Conservation (phyloP, 2,797 vertebrate species). For the Spondyliosoma cantharus region DNA sequence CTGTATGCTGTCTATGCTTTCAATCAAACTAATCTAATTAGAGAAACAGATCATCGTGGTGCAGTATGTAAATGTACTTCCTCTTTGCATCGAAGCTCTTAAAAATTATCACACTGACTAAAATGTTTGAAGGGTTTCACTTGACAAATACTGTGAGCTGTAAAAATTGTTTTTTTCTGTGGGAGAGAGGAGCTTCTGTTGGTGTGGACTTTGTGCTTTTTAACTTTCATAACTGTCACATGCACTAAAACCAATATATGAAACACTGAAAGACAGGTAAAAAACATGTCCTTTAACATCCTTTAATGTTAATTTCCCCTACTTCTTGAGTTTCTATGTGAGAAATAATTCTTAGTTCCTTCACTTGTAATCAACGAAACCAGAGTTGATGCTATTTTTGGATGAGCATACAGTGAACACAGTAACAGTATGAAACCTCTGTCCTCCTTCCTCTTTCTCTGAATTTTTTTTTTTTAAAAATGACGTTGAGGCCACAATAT, state of each 20-base stretch:
- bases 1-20: not conserved
- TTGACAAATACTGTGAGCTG: no score
- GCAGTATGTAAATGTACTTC: not conserved
- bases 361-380: not conserved
- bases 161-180: not conserved
- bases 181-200: no score
- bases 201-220: no score
- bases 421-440: slow-evolving; percentile 8
- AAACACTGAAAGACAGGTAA: no score
- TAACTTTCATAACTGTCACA: no score
- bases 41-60: not conserved
- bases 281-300: no score
- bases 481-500: not conserved
- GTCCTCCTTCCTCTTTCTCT: slow-evolving; percentile 12
- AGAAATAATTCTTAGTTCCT: no score
- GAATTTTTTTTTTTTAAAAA: no score
- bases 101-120: not conserved
- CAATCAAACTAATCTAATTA: slow-evolving; percentile 6
- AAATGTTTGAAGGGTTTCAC: no score
- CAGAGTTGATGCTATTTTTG: not conserved
- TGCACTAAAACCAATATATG: no score
- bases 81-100: not conserved
- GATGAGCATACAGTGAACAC: not conserved
- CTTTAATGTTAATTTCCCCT: not conserved
- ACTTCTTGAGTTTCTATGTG: not conserved